Conservation (phyloP, 1,140 invertebrate genomes). For the Brachionus sp. region DNA sequence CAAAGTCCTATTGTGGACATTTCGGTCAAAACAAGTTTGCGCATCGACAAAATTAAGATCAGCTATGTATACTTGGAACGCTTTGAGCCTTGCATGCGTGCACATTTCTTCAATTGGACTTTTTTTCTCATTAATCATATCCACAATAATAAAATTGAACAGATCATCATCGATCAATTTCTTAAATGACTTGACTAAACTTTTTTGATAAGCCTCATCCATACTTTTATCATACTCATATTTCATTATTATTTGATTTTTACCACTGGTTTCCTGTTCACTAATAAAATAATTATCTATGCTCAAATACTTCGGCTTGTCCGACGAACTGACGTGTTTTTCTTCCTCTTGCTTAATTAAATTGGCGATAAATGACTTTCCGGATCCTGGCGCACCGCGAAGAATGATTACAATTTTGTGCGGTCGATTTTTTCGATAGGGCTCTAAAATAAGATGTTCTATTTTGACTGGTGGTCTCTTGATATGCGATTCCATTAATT, state of each 20-base stretch:
- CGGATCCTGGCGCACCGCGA: slow-evolving; percentile 22
- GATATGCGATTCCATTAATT: background rate
- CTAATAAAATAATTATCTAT: slow-evolving; percentile 45
- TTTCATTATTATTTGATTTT: slow-evolving; percentile 65
- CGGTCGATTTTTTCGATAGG: background rate
- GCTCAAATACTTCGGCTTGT: slow-evolving; percentile 36
- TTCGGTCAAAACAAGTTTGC: slow-evolving; percentile 72
- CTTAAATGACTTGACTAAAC: slow-evolving; percentile 82
- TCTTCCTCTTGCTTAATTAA: slow-evolving; percentile 32
- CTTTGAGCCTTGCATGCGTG: slow-evolving; percentile 77
- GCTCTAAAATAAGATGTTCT: slow-evolving; percentile 16
- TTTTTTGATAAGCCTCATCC: slow-evolving; percentile 75
- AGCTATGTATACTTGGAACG: slow-evolving; percentile 84
- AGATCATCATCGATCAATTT: slow-evolving; percentile 85
- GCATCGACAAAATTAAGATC: slow-evolving; percentile 76
- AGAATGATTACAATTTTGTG: slow-evolving; percentile 33
- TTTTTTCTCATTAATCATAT: slow-evolving; percentile 71
- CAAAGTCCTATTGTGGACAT: slow-evolving; percentile 75
- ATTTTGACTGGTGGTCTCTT: background rate
- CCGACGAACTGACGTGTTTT: background rate
- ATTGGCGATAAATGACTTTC: slow-evolving; percentile 45
- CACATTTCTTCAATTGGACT: slow-evolving; percentile 77
- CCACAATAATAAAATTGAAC: slow-evolving; percentile 86
- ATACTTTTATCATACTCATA: slow-evolving; percentile 84
- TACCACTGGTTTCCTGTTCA: slow-evolving; percentile 1